Conservation (phyloP, 2,888 invertebrate species). For the Meteorus cinctellus region DNA sequence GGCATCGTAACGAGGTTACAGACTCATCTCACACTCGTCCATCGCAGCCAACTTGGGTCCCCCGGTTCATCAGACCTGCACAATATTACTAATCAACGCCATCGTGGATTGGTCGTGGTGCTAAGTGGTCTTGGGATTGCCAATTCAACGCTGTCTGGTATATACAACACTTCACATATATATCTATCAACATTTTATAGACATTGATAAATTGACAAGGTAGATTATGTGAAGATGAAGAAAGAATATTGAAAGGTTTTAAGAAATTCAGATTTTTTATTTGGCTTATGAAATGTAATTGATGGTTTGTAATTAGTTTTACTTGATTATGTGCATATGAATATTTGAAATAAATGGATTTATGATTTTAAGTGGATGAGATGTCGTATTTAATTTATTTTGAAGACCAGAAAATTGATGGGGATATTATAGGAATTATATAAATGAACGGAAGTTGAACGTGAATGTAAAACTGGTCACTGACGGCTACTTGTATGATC, state of each 20-base stretch:
- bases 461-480: slow-evolving; percentile 14
- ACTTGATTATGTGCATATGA: neutral
- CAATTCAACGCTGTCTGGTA: slow-evolving; percentile 64
- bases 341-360: neutral
- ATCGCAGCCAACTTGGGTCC: slow-evolving; percentile 60
- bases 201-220: slow-evolving; percentile 6
- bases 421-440: neutral
- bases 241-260: neutral
- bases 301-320: neutral
- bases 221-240: neutral
- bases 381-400: too few species aligned
- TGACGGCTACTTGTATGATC: neutral
- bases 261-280: neutral
- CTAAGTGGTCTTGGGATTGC: slow-evolving; percentile 68
- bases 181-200: slow-evolving; percentile 19
- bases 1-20: slow-evolving; percentile 70
- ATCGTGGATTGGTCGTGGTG: slow-evolving; percentile 63
- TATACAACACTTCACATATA: slow-evolving; percentile 4
- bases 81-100: slow-evolving; percentile 72
- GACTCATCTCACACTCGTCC: slow-evolving; percentile 70
- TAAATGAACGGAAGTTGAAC: slow-evolving; percentile 2
- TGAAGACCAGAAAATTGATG: neutral
- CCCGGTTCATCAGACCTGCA: slow-evolving; percentile 70
- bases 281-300: neutral
- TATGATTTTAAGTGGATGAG: slow-evolving; percentile 1